Evolutionary conservation across 2,797 vertebrate species (phyloP).

Genomic region (Xenentodon cancila): DNA sequence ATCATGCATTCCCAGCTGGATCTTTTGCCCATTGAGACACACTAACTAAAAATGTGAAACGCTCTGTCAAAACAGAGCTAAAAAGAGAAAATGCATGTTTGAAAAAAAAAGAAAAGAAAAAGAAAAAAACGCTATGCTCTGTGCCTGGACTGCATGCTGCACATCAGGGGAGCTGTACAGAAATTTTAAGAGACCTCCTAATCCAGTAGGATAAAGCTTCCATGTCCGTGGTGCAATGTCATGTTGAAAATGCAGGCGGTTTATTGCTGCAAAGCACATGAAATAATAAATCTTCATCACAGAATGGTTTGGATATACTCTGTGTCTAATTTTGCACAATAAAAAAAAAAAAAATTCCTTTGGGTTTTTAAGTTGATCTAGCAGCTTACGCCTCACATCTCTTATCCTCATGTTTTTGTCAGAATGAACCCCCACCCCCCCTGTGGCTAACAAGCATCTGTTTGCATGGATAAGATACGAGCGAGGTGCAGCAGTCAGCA

Average conservation of each 20-base stretch:
- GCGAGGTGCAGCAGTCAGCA: slow-evolving; percentile 49
- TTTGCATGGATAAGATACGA: slow-evolving; percentile 64
- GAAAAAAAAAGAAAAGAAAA: too few relatives aligned
- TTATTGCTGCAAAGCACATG: slow-evolving; percentile 10
- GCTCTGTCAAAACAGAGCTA: slow-evolving; percentile 12
- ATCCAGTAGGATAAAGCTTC: slow-evolving; percentile 8
- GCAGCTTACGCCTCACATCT: slow-evolving; percentile 2
- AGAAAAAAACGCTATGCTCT: slow-evolving; percentile 2
- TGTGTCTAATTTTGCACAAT: slow-evolving; percentile 9
- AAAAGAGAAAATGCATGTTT: slow-evolving; percentile 11
- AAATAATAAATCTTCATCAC: slow-evolving; percentile 3
- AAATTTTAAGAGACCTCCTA: slow-evolving; percentile 9
- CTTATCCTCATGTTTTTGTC: slow-evolving; percentile 34
- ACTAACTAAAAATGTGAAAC: slow-evolving; percentile 21
- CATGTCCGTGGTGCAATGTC: neutral
- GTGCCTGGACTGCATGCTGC: slow-evolving; percentile 23
- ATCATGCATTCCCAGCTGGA: slow-evolving; percentile 27
- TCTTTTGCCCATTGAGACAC: slow-evolving; percentile 28
- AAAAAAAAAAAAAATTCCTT: neutral
- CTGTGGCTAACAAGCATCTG: slow-evolving; percentile 61
- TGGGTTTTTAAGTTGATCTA: slow-evolving; percentile 14
- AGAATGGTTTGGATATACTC: neutral
- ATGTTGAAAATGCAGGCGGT: slow-evolving; percentile 17
- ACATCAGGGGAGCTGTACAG: slow-evolving; percentile 21
- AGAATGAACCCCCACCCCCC: slow-evolving; percentile 2